These are phyloP conservation scores for Rhorus exstirpatorius DNA, from an alignment of 2,888 invertebrate genomes.

Conservation along the genomic window DNA sequence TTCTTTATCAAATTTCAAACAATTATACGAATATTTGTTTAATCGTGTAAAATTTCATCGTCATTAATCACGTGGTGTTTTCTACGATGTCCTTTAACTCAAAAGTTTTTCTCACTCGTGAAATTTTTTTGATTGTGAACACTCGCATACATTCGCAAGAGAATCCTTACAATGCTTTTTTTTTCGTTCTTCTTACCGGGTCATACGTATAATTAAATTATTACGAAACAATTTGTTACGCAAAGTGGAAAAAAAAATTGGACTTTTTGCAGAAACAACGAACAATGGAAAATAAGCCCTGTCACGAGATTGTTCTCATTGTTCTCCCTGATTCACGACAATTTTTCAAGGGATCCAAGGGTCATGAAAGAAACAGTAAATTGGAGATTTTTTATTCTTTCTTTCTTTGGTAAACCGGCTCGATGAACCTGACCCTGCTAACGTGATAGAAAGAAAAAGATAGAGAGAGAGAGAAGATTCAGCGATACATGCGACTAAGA, in stretches of 20 bases:
- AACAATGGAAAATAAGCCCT: not conserved
- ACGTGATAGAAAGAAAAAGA: no score
- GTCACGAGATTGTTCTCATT: constrained; percentile 36
- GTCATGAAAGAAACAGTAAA: not conserved
- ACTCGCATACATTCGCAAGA: not conserved
- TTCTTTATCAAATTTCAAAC: no score
- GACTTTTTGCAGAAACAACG: constrained; percentile 3
- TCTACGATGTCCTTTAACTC: not conserved
- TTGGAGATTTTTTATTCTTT: constrained; percentile 10
- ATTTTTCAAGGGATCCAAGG: constrained; percentile 13
- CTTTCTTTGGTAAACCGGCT: not conserved
- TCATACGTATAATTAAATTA: constrained; percentile 19
- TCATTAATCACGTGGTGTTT: constrained; percentile 17
- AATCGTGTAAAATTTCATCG: not conserved
- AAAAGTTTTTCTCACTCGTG: constrained; percentile 16
- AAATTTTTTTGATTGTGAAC: constrained; percentile 13
- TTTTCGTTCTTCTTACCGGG: no score
- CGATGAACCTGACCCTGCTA: constrained; percentile 36
- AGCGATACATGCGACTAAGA: no score
- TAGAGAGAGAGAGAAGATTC: no score
- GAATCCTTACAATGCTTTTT: not conserved
- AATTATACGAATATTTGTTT: not conserved
- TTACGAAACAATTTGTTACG: constrained; percentile 12
- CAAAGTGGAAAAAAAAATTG: not conserved
- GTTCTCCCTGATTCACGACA: constrained; percentile 49